phyloP scores from a whole-genome alignment of 2,113 vertebrate species.

The Ameiurus melas region DNA sequence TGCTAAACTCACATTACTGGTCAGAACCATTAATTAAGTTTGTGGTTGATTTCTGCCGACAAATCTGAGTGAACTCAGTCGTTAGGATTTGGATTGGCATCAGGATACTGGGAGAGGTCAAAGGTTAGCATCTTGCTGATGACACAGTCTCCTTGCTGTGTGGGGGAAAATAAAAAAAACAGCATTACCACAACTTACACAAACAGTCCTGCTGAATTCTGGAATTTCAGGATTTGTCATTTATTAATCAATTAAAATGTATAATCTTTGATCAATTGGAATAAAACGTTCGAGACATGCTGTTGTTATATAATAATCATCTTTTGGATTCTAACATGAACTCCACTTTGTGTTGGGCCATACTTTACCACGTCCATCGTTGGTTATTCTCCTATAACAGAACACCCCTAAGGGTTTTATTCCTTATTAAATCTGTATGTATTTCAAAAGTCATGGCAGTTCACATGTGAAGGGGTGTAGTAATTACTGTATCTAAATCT shows the following conservation, averaged over 20 bases:
- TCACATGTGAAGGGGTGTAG: neutral
- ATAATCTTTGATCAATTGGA: neutral
- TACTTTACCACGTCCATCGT: neutral
- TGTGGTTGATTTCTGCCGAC: neutral
- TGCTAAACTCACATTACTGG: neutral
- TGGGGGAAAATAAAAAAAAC: neutral
- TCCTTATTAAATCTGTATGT: neutral
- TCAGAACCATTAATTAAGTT: neutral
- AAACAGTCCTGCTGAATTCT: neutral
- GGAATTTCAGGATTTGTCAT: neutral
- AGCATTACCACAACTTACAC: neutral
- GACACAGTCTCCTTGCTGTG: conserved; percentile 78
- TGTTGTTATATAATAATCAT: neutral
- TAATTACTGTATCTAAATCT: neutral
- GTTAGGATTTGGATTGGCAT: conserved; percentile 77
- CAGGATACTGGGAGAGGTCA: conserved; percentile 79
- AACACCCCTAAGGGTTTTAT: neutral
- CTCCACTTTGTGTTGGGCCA: neutral
- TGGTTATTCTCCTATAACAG: neutral
- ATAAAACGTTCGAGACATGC: neutral
- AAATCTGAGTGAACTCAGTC: conserved; percentile 2
- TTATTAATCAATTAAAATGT: neutral
- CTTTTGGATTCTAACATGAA: neutral
- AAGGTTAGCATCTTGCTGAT: conserved; percentile 84
- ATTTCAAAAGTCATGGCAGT: neutral